These are phyloP conservation scores for Hydropsyche tenuis DNA, from an alignment of 1,140 invertebrate species.

Conservation along the genomic window DNA sequence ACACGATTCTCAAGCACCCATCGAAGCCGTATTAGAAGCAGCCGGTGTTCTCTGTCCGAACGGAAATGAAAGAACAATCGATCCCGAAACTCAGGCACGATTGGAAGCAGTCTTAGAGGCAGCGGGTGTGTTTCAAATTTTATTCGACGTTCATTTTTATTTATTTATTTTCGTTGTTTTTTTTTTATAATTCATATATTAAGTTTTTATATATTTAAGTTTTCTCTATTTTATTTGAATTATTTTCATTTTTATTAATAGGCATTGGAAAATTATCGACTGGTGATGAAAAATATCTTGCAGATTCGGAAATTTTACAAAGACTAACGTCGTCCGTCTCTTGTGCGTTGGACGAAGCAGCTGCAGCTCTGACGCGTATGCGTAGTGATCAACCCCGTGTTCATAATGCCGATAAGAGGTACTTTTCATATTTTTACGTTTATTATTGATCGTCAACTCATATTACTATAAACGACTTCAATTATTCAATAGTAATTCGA, in stretches of 20 bases:
- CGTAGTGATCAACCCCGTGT: conserved; percentile 73
- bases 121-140: conserved; percentile 68
- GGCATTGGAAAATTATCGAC: conserved; percentile 80
- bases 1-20: conserved; percentile 84
- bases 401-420: conserved; percentile 60
- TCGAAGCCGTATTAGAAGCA: conserved; percentile 88
- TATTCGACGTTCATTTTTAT: not conserved
- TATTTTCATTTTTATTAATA: conserved; percentile 53
- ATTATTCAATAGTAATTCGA: conserved; percentile 29
- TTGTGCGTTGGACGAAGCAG: conserved; percentile 94
- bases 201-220: conserved; percentile 9
- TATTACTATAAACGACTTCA: conserved; percentile 4
- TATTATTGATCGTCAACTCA: not conserved
- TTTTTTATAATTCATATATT: conserved; percentile 2
- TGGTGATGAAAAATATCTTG: conserved; percentile 79
- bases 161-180: not conserved
- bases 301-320: conserved; percentile 81
- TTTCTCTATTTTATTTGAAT: not conserved
- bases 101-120: conserved; percentile 88
- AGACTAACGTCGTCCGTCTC: conserved; percentile 88
- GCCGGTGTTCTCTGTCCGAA: conserved; percentile 69
- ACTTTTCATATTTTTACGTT: conserved; percentile 1
- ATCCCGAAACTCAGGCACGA: conserved; percentile 87
- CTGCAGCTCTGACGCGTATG: conserved; percentile 93
- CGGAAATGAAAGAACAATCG: conserved; percentile 73